phyloP scores from a whole-genome alignment of 30 jellyfish, hydroid and myxozoan genomes.

The Aurelia sp. region DNA sequence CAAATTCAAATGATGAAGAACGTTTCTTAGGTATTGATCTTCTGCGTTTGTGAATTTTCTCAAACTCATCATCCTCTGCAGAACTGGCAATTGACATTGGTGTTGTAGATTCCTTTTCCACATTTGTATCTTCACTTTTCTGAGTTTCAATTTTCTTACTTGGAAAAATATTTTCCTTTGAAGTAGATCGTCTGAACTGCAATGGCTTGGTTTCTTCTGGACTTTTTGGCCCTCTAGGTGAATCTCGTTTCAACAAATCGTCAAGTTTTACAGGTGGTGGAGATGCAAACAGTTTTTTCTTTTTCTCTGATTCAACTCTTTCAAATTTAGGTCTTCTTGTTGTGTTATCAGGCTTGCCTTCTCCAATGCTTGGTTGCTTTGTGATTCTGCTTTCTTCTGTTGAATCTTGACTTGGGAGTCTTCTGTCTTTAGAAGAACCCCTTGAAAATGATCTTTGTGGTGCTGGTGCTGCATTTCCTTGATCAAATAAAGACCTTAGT shows the following conservation, averaged over 20 bases:
- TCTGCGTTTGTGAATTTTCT: conserved; percentile 36
- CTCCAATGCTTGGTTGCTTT: background rate
- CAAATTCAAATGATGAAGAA: conserved; percentile 70
- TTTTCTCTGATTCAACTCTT: conserved; percentile 47
- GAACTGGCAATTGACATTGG: background rate
- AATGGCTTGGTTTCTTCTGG: conserved; percentile 32
- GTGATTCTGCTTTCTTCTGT: background rate
- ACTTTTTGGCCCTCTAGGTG: conserved; percentile 56
- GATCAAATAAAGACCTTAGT: conserved; percentile 56
- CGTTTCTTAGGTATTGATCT: conserved; percentile 64
- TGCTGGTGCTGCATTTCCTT: conserved; percentile 36
- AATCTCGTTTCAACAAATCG: conserved; percentile 57
- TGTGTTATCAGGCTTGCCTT: conserved; percentile 4
- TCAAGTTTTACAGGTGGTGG: conserved; percentile 73
- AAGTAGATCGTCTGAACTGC: conserved; percentile 2
- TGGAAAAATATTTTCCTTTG: conserved; percentile 22
- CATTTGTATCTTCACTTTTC: background rate
- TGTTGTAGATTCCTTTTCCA: background rate
- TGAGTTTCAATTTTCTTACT: conserved; percentile 3
- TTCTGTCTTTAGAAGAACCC: background rate
- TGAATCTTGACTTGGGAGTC: background rate
- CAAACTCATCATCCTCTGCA: conserved; percentile 22
- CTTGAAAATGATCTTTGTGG: conserved; percentile 21
- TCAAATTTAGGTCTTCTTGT: conserved; percentile 41
- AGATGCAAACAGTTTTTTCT: conserved; percentile 60